Evolutionary conservation across 2,797 vertebrate species (phyloP), one percentile per base, ranked within the genome.

Genomic region (Tragelaphus eurycerus): DNA sequence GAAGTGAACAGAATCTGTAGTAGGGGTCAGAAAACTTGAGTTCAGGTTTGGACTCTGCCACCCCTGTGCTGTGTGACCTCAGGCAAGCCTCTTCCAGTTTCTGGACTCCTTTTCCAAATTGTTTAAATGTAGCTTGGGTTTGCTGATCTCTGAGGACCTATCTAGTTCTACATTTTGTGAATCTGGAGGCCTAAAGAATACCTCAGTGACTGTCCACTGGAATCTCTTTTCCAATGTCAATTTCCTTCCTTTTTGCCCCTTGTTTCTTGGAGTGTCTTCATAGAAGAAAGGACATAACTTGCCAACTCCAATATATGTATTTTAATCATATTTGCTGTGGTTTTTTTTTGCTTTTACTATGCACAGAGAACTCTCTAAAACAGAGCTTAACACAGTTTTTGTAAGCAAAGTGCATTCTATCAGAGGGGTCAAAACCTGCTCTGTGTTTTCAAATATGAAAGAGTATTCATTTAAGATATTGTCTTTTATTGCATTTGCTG

Each of bases 371-470:
- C 54, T 86, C 38, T 52, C 38, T 89, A 91, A 67, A 64, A 85
- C 13, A 93, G 79, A 93, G n/a, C 54, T 89, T 90, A 83, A 90
- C 50, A 27, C 57, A 87, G 90, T 85, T 96, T 92, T 95, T 94
- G 11, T 94, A 84, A 82, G 55, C 74, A 87, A 92, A 95, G 27
- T 83, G 13, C 19, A 25, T 85, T 59, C 12, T 67, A 82, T 84
- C 43, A 76, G 87, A 96, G 90, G 93, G 60, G 85, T 78, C 48
- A 95, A 93, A 97, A 76, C 50, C 38, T 84, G 12, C 31, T 95
- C n/a, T 90, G 25, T 93, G 87, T 94, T 86, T 97, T 84, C 59
- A 92, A 74, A 92, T 84, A 60, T 34, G 64, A 83, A 90, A 89
- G 62, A 83, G 21, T 55, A 83, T 55, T 38, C 52, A 83, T 34